A percentile compares a stretch with the other conserved stretches of the same genome.
Conservation (phyloP, 2,888 invertebrate species). For the Phortica okadai region DNA sequence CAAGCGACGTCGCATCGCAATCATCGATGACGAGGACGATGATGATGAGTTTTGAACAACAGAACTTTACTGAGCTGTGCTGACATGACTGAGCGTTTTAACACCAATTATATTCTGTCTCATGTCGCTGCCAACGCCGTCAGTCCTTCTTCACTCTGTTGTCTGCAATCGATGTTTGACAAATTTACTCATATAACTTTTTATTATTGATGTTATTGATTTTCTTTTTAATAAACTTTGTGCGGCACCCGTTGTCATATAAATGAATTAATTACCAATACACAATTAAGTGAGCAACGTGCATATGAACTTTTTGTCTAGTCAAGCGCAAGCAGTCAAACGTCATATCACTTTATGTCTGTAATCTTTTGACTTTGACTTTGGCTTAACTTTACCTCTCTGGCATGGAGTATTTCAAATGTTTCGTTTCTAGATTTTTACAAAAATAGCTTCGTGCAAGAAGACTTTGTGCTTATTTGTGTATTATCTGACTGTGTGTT, state of each 20-base stretch:
- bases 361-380: no score
- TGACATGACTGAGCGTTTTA: conserved; percentile 18
- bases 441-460: no score
- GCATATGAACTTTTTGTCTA: no score
- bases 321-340: no score
- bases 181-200: conserved; percentile 10
- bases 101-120: conserved; percentile 16
- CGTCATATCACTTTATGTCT: no score
- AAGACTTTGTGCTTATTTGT: no score
- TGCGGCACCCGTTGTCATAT: not conserved
- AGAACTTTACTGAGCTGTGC: not conserved
- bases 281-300: no score
- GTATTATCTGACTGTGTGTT: no score
- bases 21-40: conserved; percentile 73
- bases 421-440: no score
- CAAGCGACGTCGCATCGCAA: conserved; percentile 74
- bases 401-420: no score
- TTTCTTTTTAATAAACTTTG: conserved; percentile 4
- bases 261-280: not conserved
- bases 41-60: conserved; percentile 45
- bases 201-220: conserved; percentile 13
- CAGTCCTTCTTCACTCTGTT: not conserved
- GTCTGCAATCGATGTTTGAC: not conserved
- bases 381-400: no score
- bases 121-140: not conserved